Base-by-base conservation (phyloP, 1,140 invertebrate genomes). In the Manduca sexta region DNA sequence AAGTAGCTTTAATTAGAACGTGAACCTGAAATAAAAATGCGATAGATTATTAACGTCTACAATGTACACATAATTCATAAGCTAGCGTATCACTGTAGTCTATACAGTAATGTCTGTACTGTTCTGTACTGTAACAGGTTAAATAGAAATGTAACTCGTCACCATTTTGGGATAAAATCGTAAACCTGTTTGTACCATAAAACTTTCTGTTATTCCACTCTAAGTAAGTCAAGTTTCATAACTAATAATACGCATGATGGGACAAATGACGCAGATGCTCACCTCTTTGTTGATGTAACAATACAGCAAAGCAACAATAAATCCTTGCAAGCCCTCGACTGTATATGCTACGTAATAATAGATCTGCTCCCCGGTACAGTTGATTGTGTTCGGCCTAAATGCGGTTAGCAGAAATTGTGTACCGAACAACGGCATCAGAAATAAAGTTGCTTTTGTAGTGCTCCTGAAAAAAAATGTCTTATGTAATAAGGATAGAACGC, bases 251-350 rank as follows among this genome's bases (percentile, higher is more conserved):
- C n/a, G n/a, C n/a, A n/a, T n/a, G n/a, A n/a, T n/a, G n/a, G n/a
- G 16, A 49, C 5, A 14, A 35, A 12, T 3, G 5, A 1, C n/a
- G 5, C 13, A n/a, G 54, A 17, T 47, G 14, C 16, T 78, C 69
- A 90, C 90, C 84, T 91, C 89, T 60, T 85, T 86, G 61, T 89
- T 90, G 8, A 86, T 49, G 56, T 90, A 91, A 61, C 90, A 91
- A 56, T 89, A 90, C 0, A 90, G 63, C 40, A 88, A 41, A 6
- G 89, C 81, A 0, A 90, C 88, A 11, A 88, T 62, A 18, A 89
- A 74, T 2, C 89, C 89, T 59, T 90, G 89, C 5, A 90, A 51
- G 0, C 86, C 88, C 48, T 90, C 89, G 11, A 90, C 60, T 0
- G 84, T 59, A 51, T 89, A 90, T 0, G 86, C 83, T 10, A 87